Evolutionary conservation across 2,113 vertebrate genomes (phyloP).

Genomic region (Serilophus lunatus): DNA sequence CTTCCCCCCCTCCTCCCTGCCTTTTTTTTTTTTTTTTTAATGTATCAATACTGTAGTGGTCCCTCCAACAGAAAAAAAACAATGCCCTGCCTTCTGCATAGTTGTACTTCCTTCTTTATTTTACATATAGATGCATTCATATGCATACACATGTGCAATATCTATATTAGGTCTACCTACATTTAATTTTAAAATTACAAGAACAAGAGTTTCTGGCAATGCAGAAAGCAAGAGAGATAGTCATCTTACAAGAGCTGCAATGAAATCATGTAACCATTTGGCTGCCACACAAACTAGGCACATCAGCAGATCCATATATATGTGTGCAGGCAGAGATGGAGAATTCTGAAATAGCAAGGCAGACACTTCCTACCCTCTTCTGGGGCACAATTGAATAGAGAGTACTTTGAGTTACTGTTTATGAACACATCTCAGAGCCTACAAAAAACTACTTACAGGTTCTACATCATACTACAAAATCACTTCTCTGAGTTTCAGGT

Average conservation of each 20-base stretch:
- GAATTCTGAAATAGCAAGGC: background rate
- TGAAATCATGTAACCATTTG: background rate
- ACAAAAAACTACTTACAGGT: background rate
- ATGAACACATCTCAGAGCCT: background rate
- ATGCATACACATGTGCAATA: background rate
- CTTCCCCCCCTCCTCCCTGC: too few species aligned
- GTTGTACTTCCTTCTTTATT: background rate
- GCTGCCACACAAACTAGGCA: background rate
- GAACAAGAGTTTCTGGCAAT: background rate
- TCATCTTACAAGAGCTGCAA: background rate
- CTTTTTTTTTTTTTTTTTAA: background rate
- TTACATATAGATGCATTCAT: background rate
- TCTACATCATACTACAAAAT: background rate
- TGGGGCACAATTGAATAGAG: background rate
- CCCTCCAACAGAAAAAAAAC: background rate
- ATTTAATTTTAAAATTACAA: background rate
- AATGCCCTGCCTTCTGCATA: background rate
- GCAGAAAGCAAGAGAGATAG: background rate
- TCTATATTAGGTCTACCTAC: background rate
- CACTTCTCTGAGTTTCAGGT: rapidly evolving
- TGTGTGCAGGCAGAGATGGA: background rate
- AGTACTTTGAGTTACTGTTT: background rate
- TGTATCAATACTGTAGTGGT: background rate
- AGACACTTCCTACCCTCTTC: background rate
- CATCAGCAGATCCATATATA: rapidly evolving